Conservation (phyloP, 2,797 vertebrate genomes). For the Falco biarmicus region DNA sequence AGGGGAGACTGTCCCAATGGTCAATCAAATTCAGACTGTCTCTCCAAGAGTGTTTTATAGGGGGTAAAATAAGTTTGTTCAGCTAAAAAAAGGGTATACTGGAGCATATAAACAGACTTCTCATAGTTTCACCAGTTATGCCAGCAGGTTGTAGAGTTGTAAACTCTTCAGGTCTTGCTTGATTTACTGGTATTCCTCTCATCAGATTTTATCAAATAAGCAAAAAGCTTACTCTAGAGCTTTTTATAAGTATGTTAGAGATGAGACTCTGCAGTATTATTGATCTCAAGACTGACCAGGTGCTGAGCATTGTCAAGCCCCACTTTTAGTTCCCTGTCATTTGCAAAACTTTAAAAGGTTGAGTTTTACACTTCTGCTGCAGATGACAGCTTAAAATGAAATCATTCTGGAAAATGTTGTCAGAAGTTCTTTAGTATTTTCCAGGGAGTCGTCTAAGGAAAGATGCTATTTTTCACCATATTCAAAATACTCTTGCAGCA, state of each 20-base stretch:
- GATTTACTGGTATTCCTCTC: neutral
- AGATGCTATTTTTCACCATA: neutral
- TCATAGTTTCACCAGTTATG: rapidly evolving
- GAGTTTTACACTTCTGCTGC: neutral
- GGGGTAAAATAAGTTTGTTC: neutral
- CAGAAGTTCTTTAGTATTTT: neutral
- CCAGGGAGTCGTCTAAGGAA: neutral
- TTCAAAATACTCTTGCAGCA: neutral
- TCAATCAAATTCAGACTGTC: rapidly evolving
- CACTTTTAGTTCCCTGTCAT: neutral
- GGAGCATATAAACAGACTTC: neutral
- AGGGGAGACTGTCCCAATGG: neutral
- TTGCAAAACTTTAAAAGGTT: neutral
- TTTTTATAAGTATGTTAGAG: neutral
- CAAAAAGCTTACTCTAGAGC: neutral
- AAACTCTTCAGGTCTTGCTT: neutral
- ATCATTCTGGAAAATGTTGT: neutral
- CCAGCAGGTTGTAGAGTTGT: neutral
- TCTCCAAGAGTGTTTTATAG: neutral
- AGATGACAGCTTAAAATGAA: neutral
- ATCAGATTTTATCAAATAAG: neutral
- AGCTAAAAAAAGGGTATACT: neutral
- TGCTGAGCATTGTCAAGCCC: neutral
- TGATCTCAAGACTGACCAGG: neutral
- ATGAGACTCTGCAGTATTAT: rapidly evolving